Evolutionary conservation across 2,797 vertebrate genomes (phyloP).

Genomic region (Clamator glandarius): DNA sequence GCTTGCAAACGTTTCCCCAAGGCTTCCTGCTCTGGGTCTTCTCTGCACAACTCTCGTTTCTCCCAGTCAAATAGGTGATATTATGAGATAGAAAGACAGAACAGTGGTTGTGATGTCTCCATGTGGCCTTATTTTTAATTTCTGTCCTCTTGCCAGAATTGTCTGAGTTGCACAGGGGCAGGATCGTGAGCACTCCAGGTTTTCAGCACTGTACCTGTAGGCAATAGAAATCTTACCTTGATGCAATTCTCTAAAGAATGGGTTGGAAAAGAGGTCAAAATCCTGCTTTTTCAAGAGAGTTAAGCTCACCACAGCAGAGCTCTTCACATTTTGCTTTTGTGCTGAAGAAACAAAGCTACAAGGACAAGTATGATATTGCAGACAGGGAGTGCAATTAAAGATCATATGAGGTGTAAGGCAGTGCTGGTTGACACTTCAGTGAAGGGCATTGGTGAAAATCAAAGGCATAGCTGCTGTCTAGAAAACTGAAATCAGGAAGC

Average conservation of each 20-base stretch:
- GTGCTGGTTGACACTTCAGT: neutral
- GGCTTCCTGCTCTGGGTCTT: neutral
- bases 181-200: neutral
- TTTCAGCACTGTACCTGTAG: neutral
- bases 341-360: neutral
- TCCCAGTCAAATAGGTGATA: neutral
- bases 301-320: neutral
- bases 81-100: neutral
- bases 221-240: neutral
- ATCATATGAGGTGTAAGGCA: neutral
- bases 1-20: neutral
- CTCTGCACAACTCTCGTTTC: neutral
- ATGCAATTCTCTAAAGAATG: neutral
- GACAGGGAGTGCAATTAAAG: neutral
- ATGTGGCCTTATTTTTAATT: neutral
- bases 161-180: neutral
- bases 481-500: neutral
- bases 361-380: neutral
- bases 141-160: neutral
- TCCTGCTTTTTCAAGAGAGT: neutral
- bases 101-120: accelerated
- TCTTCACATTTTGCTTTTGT: neutral
- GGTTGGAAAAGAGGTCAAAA: neutral
- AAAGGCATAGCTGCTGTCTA: neutral
- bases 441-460: neutral